These are phyloP conservation scores for Pleuronectes platessa DNA, from an alignment of 2,113 vertebrate species.

Conservation along the genomic window DNA sequence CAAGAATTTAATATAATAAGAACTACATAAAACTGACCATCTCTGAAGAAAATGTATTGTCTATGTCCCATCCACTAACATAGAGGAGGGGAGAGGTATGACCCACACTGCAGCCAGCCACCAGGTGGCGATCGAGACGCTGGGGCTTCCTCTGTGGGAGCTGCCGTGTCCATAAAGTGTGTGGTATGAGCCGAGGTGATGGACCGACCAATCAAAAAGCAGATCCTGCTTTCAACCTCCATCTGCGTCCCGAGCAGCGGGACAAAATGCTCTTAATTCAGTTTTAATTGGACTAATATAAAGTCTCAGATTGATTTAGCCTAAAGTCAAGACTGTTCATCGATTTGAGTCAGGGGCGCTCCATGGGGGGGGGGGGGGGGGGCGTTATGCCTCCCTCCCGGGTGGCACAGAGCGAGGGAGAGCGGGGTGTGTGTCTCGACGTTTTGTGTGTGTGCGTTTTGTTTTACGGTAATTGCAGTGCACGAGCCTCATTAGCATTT, in stretches of 20 bases:
- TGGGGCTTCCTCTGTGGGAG: too few species aligned
- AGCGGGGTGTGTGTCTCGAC: slow-evolving; percentile 38
- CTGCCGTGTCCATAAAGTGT: too few species aligned
- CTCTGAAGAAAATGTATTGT: too few species aligned
- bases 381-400: slow-evolving; percentile 14
- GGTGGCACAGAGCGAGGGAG: slow-evolving; percentile 22
- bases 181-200: too few species aligned
- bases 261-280: slow-evolving; percentile 19
- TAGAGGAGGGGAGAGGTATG: too few species aligned
- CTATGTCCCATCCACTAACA: too few species aligned
- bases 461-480: slow-evolving; percentile 55
- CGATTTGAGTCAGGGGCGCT: slow-evolving; percentile 22
- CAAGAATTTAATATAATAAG: too few species aligned
- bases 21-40: too few species aligned
- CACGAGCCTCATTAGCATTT: slow-evolving; percentile 65
- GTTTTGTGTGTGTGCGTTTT: slow-evolving; percentile 3
- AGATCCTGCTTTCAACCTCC: not conserved
- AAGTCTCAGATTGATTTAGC: slow-evolving; percentile 11
- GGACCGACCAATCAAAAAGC: too few species aligned
- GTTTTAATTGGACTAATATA: slow-evolving; percentile 50
- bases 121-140: too few species aligned
- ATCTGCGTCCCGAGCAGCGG: slow-evolving; percentile 7
- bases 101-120: too few species aligned
- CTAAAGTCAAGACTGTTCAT: slow-evolving; percentile 29
- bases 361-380: not conserved